Percentiles rank a stretch among this genome's conserved stretches.
phyloP scores from a whole-genome alignment of 2,797 vertebrate species.

The Crocodylus rhombifer region DNA sequence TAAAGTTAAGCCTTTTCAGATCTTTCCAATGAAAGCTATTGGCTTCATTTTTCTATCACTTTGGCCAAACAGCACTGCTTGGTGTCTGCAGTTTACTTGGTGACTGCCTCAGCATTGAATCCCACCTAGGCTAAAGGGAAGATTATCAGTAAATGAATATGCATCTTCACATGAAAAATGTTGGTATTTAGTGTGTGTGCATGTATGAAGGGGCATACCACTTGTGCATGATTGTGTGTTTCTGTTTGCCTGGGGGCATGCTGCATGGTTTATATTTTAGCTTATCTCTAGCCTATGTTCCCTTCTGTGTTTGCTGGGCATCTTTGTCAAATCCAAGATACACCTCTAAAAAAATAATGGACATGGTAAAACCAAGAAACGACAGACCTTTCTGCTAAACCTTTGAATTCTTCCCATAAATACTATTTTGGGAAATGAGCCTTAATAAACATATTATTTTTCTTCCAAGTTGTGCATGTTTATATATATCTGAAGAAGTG shows the following conservation, averaged over 20 bases:
- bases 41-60: background rate
- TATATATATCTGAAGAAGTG: background rate
- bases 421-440: slow-evolving; percentile 34
- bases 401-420: background rate
- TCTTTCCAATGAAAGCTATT: background rate
- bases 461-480: background rate
- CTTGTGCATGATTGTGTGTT: background rate
- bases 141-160: too few relatives aligned
- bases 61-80: background rate
- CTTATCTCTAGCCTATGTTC: background rate
- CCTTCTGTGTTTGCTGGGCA: background rate
- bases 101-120: too few relatives aligned
- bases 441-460: slow-evolving; percentile 19
- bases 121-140: too few relatives aligned
- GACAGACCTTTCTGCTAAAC: background rate
- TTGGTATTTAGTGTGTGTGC: background rate
- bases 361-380: background rate
- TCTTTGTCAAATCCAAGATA: background rate
- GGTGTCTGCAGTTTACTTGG: background rate
- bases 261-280: background rate
- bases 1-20: slow-evolving; percentile 14
- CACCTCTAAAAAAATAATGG: background rate
- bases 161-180: too few relatives aligned
- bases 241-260: background rate
- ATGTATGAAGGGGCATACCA: background rate